These are phyloP conservation scores for Trachymyrmex cornetzi DNA, from an alignment of 1,140 invertebrate genomes.

Conservation along the genomic window DNA sequence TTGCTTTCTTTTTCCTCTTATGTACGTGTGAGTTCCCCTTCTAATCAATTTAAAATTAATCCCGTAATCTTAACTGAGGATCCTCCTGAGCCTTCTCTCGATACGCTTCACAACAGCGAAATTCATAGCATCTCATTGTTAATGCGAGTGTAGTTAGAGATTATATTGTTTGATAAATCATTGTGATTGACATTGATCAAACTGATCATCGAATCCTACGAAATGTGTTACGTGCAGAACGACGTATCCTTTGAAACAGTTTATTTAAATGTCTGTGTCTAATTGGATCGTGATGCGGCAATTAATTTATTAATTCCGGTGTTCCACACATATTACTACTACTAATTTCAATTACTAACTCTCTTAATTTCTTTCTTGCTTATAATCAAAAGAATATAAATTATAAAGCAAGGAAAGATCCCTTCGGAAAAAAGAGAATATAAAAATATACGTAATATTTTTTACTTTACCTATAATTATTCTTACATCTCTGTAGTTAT, in stretches of 20 bases:
- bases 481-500: not conserved
- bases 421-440: not conserved
- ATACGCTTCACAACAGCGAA: constrained; percentile 40
- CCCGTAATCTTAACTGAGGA: not conserved
- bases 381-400: not conserved
- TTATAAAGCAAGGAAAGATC: not conserved
- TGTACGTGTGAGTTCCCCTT: not conserved
- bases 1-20: constrained; percentile 19
- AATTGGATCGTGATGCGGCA: not conserved
- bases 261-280: constrained; percentile 6
- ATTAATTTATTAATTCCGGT: constrained; percentile 1
- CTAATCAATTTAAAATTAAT: constrained; percentile 62
- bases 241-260: constrained; percentile 14
- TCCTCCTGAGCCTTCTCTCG: constrained; percentile 33
- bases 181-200: constrained; percentile 41
- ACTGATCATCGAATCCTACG: constrained; percentile 2
- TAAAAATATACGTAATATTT: not conserved
- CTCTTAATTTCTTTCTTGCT: not conserved
- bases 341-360: not conserved
- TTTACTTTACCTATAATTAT: not conserved
- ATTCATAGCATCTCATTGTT: not conserved
- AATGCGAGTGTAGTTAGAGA: constrained; percentile 9
- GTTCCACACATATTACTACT: not conserved
- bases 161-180: constrained; percentile 21
- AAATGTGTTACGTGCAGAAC: not conserved